These are phyloP conservation scores for Clarias fuscus DNA, from an alignment of 2,797 vertebrate genomes.

Conservation along the genomic window DNA sequence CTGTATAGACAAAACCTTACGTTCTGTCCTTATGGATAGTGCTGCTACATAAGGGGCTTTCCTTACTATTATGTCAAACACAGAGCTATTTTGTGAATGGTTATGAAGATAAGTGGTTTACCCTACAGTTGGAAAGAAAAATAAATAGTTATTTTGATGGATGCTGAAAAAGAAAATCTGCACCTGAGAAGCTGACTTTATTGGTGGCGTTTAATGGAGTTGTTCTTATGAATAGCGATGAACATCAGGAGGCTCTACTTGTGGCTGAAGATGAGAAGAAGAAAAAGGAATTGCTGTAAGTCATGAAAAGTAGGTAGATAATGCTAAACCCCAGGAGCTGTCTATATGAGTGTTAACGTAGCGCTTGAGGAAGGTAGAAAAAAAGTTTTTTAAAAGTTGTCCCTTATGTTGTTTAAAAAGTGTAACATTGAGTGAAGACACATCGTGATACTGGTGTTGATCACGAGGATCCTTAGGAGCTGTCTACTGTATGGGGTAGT, in stretches of 20 bases:
- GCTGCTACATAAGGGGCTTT: background rate
- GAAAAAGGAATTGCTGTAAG: background rate
- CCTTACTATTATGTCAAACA: background rate
- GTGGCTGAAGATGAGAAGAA: background rate
- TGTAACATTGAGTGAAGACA: no score
- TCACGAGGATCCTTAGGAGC: no score
- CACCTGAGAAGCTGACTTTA: background rate
- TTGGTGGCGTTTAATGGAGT: background rate
- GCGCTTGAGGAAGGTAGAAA: no score
- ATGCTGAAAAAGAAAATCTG: background rate
- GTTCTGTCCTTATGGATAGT: background rate
- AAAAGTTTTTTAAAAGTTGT: no score
- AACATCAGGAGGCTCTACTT: background rate
- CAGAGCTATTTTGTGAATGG: background rate
- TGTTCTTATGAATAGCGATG: background rate
- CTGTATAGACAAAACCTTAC: background rate
- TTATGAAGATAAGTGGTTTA: background rate
- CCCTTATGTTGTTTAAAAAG: no score
- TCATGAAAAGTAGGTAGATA: background rate
- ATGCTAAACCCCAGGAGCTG: background rate
- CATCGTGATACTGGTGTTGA: no score
- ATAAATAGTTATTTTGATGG: background rate
- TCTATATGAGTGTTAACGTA: background rate
- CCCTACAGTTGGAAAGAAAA: background rate
- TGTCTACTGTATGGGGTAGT: no score